phyloP scores from a whole-genome alignment of 2,113 vertebrate genomes.

The Sula dactylatra region DNA sequence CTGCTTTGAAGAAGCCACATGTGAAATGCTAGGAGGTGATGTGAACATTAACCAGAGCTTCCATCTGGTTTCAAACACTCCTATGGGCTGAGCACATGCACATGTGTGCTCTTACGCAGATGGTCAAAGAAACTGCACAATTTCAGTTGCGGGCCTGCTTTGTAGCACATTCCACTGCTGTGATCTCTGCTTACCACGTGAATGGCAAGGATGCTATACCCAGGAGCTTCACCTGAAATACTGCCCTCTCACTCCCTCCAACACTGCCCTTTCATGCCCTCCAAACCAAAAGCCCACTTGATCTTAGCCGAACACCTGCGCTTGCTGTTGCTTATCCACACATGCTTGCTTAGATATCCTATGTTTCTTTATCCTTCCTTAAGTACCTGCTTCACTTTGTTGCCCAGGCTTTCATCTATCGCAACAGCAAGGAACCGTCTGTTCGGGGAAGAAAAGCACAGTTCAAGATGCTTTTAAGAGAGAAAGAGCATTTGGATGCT shows the following conservation, averaged over 20 bases:
- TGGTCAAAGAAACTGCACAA: background rate
- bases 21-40: background rate
- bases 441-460: background rate
- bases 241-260: background rate
- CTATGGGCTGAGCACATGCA: background rate
- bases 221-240: background rate
- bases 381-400: background rate
- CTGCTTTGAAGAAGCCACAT: constrained; percentile 30
- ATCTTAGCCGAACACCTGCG: background rate
- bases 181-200: accelerated
- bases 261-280: background rate
- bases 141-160: accelerated
- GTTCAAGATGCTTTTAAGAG: background rate
- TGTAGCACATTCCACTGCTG: background rate
- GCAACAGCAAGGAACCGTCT: background rate
- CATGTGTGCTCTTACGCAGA: background rate
- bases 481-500: background rate
- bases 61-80: background rate
- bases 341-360: background rate
- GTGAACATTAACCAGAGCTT: constrained; percentile 30
- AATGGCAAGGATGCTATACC: accelerated
- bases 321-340: background rate
- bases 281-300: background rate
- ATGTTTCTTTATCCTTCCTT: background rate
- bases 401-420: background rate